Conservation (phyloP, 2,888 invertebrate genomes). For the Ypsolopha scabrella region DNA sequence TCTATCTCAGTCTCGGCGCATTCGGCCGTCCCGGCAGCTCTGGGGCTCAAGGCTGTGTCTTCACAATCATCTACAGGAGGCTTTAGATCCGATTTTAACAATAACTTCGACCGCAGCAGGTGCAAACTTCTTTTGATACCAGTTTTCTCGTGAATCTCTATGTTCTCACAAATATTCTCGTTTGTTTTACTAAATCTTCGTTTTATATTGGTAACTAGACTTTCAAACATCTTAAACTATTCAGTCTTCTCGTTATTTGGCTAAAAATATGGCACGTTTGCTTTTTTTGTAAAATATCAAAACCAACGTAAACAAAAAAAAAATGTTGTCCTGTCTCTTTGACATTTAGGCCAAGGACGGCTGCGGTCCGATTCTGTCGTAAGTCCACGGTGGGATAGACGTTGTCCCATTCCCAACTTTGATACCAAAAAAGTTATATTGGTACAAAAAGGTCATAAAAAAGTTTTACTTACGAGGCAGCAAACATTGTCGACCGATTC, state of each 20-base stretch:
- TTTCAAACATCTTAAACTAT: constrained; percentile 59
- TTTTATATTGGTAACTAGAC: constrained; percentile 50
- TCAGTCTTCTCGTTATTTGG: constrained; percentile 52
- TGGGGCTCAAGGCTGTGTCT: constrained; percentile 62
- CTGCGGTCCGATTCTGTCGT: constrained; percentile 36
- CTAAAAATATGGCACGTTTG: constrained; percentile 48
- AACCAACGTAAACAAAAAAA: constrained; percentile 13
- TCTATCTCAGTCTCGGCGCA: constrained; percentile 61
- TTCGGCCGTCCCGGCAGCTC: constrained; percentile 59
- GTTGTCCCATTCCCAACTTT: not conserved
- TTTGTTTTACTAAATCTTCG: constrained; percentile 50
- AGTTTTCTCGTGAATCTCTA: constrained; percentile 32
- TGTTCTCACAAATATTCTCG: constrained; percentile 29
- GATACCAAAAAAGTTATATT: not conserved
- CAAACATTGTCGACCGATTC: constrained; percentile 81
- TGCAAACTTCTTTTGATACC: constrained; percentile 41
- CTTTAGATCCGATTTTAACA: constrained; percentile 27
- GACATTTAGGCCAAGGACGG: constrained; percentile 61
- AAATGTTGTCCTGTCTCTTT: constrained; percentile 30
- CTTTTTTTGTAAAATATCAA: constrained; percentile 15
- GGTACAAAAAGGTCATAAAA: constrained; percentile 13
- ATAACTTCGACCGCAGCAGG: constrained; percentile 42
- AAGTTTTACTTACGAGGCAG: constrained; percentile 68
- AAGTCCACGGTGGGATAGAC: not conserved
- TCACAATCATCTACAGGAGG: constrained; percentile 32